phyloP scores from a whole-genome alignment of 2,888 invertebrate species.

The Criorhina ranunculi region DNA sequence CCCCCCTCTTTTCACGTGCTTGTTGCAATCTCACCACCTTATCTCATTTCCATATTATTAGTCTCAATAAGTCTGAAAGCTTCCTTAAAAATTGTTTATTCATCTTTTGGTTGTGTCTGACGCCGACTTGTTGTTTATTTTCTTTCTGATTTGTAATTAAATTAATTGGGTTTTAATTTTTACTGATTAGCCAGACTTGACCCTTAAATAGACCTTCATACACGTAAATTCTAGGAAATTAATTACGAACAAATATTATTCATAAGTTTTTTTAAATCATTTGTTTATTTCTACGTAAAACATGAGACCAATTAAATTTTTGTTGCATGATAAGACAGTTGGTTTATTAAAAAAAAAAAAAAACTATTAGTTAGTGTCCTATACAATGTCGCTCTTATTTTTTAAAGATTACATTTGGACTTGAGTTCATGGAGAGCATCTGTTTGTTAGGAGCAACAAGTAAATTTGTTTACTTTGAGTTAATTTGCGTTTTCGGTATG shows the following conservation, averaged over 20 bases:
- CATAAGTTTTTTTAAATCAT: conserved; percentile 28
- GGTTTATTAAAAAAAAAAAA: no score
- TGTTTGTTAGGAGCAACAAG: background rate
- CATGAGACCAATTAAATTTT: conserved; percentile 29
- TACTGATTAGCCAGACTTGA: conserved; percentile 62
- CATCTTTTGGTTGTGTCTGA: background rate
- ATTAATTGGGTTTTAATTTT: conserved; percentile 84
- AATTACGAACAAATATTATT: conserved; percentile 47
- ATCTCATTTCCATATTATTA: conserved; percentile 5
- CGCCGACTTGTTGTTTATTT: conserved; percentile 18
- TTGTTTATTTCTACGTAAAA: conserved; percentile 49
- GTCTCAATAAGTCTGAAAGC: background rate
- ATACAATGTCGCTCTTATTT: conserved; percentile 10
- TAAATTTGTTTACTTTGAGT: conserved; percentile 1
- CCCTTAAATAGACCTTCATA: conserved; percentile 39
- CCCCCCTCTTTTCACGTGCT: conserved; percentile 7
- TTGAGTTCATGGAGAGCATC: conserved; percentile 8
- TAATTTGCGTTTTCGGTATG: background rate
- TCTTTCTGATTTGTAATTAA: conserved; percentile 82
- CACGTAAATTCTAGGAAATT: conserved; percentile 41
- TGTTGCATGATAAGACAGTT: background rate
- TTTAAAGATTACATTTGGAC: conserved; percentile 1
- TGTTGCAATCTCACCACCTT: conserved; percentile 3
- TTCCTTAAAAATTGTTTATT: conserved; percentile 1
- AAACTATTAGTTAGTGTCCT: no score